These are phyloP conservation scores for Formica aserva DNA, from an alignment of 2,888 invertebrate genomes.

Conservation along the genomic window DNA sequence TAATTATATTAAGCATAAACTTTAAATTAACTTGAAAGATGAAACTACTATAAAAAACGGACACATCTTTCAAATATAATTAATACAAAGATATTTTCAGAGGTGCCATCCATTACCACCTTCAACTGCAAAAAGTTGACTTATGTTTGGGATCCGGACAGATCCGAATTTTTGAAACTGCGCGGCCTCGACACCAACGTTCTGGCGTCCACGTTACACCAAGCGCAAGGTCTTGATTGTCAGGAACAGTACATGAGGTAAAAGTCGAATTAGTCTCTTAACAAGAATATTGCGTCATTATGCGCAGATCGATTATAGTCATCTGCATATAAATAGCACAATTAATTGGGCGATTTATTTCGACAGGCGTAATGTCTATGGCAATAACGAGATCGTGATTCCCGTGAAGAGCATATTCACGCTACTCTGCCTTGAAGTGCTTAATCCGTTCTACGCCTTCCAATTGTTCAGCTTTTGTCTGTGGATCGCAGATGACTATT, in stretches of 20 bases:
- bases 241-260: constrained; percentile 90
- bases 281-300: background rate
- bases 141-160: constrained; percentile 92
- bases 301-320: background rate
- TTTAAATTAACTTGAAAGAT: too few species aligned
- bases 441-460: constrained; percentile 98
- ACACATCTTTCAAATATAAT: background rate
- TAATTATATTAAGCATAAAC: background rate
- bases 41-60: too few species aligned
- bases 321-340: background rate
- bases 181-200: constrained; percentile 91
- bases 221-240: constrained; percentile 88
- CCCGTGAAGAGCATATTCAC: constrained; percentile 91
- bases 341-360: constrained; percentile 24
- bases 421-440: constrained; percentile 92
- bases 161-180: constrained; percentile 90
- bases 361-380: constrained; percentile 92
- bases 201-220: constrained; percentile 89
- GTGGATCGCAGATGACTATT: constrained; percentile 96
- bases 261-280: constrained; percentile 62
- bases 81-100: constrained; percentile 68
- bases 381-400: constrained; percentile 93
- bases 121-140: constrained; percentile 94
- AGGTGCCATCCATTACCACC: constrained; percentile 85
- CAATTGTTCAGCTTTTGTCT: constrained; percentile 96